A percentile compares a stretch with the other conserved stretches of the same genome.
Evolutionary conservation across 2,888 invertebrate species (phyloP).

Genomic region (Nymphalis c-album): DNA sequence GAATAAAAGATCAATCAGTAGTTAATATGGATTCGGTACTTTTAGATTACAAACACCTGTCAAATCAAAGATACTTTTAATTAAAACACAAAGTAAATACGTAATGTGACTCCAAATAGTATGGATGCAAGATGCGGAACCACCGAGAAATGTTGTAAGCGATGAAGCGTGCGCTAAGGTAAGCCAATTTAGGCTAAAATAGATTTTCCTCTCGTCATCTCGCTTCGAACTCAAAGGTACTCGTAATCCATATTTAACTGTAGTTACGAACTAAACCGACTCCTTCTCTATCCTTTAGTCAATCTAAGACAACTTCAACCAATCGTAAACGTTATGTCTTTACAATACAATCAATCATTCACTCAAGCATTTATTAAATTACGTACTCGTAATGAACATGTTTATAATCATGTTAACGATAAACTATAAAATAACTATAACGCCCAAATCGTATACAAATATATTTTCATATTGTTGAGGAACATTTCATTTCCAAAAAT

Average conservation of each 20-base stretch:
- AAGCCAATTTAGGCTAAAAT: constrained; percentile 55
- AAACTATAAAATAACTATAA: background rate
- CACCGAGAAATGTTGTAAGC: constrained; percentile 52
- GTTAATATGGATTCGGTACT: too few species aligned
- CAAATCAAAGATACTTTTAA: too few species aligned
- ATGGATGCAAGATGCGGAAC: constrained; percentile 47
- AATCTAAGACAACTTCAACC: background rate
- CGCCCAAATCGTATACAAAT: too few species aligned
- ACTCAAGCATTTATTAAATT: too few species aligned
- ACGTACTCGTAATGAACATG: too few species aligned
- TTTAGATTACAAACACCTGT: too few species aligned
- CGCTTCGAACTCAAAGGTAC: background rate
- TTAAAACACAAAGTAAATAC: too few species aligned
- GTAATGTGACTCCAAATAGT: constrained; percentile 69
- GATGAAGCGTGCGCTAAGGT: constrained; percentile 61
- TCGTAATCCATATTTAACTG: background rate
- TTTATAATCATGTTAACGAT: too few species aligned
- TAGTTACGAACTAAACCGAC: background rate
- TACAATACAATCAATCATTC: too few species aligned
- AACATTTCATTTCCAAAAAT: constrained; percentile 44
- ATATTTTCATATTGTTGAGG: constrained; percentile 2
- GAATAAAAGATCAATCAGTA: too few species aligned
- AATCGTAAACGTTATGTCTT: background rate
- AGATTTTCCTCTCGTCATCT: constrained; percentile 28
- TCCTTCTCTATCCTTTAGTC: constrained; percentile 4